phyloP scores from a whole-genome alignment of 2,113 vertebrate genomes.

The human region GRCh38 chr6:149811001-149811500 shows the following conservation, averaged over 20 bases:
- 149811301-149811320: conserved; percentile 85
- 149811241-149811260: conserved; percentile 64
- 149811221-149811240: conserved; percentile 78
- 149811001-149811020: conserved; percentile 83
- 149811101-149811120: conserved; percentile 87
- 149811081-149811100: conserved; percentile 86
- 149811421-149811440: conserved; percentile 69
- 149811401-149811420: conserved; percentile 86
- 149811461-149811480: neutral
- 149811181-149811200: conserved; percentile 77
- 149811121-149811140: conserved; percentile 88
- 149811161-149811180: conserved; percentile 84
- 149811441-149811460: neutral
- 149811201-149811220: conserved; percentile 73
- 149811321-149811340: conserved; percentile 82
- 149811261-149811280: conserved; percentile 60
- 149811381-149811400: conserved; percentile 94
- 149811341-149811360: conserved; percentile 83
- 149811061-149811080: conserved; percentile 86
- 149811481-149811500: neutral
- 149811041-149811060: conserved; percentile 86
- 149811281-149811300: conserved; percentile 75
- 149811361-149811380: conserved; percentile 81
- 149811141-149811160: conserved; percentile 84
- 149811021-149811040: conserved; percentile 83